These are phyloP conservation scores for Macrophya annulata DNA, from an alignment of 2,888 invertebrate genomes.

Conservation along the genomic window DNA sequence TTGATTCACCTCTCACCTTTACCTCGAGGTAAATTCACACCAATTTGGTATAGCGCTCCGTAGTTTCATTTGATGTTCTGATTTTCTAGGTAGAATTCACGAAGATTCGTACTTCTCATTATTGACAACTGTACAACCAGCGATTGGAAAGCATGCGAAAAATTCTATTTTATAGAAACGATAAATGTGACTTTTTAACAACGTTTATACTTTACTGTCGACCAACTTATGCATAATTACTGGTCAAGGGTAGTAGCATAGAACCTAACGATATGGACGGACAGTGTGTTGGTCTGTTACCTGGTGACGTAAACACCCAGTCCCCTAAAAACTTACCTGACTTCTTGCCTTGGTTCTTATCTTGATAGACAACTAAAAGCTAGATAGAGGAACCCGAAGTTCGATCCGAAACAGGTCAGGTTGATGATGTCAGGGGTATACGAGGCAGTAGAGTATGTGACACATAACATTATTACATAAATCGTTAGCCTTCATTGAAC, in stretches of 20 bases:
- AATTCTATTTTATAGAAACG: background rate
- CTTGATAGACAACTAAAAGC: background rate
- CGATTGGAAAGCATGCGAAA: background rate
- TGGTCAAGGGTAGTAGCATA: slow-evolving; percentile 1
- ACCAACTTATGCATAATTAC: background rate
- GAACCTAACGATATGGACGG: background rate
- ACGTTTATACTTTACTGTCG: background rate
- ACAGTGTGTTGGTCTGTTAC: slow-evolving; percentile 4
- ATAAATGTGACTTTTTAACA: background rate
- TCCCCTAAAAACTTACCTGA: background rate
- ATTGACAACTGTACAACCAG: background rate
- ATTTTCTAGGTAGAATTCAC: background rate
- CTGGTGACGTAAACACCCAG: background rate
- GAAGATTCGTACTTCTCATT: background rate
- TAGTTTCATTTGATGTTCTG: background rate
- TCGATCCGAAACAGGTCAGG: slow-evolving; percentile 45
- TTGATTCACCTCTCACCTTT: background rate
- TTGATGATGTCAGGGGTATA: slow-evolving; percentile 44
- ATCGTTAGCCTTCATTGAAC: slow-evolving; percentile 74
- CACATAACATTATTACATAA: slow-evolving; percentile 71
- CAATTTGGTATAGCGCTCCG: background rate
- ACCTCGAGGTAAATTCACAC: background rate
- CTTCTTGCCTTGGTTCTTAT: slow-evolving; percentile 16
- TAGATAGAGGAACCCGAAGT: slow-evolving; percentile 38
- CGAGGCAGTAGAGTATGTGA: slow-evolving; percentile 43